Evolutionary conservation across 2,113 vertebrate species (phyloP).

Genomic region (Phrynocephalus versicolor): DNA sequence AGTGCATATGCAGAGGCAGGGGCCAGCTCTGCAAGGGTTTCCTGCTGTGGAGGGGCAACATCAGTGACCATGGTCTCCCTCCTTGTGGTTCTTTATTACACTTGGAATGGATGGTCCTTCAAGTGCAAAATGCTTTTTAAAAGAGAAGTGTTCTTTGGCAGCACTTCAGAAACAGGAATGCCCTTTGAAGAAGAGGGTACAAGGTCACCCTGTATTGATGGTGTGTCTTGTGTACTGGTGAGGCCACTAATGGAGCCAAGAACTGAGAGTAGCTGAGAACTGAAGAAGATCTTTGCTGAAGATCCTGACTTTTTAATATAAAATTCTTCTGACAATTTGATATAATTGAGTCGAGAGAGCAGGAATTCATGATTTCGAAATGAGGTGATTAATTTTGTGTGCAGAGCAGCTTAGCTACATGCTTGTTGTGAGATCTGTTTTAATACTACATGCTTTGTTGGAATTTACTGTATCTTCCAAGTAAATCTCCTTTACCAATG

Average conservation of each 20-base stretch:
- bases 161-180: too few species aligned
- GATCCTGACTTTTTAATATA: not conserved
- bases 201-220: not conserved
- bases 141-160: too few species aligned
- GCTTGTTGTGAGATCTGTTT: slow-evolving; percentile 26
- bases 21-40: too few species aligned
- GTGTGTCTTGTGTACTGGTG: not conserved
- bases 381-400: slow-evolving; percentile 1
- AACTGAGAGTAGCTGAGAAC: slow-evolving; percentile 29
- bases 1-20: too few species aligned
- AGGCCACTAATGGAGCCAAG: not conserved
- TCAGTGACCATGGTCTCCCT: too few species aligned
- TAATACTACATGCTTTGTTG: slow-evolving; percentile 26
- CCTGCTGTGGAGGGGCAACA: too few species aligned
- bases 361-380: slow-evolving; percentile 27
- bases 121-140: too few species aligned
- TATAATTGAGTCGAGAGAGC: not conserved
- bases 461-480: slow-evolving; percentile 31
- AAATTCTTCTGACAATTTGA: not conserved
- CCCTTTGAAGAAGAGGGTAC: not conserved
- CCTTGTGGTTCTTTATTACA: too few species aligned
- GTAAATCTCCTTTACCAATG: not conserved
- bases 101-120: too few species aligned
- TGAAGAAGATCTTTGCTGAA: slow-evolving; percentile 5
- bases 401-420: slow-evolving; percentile 21